Evolutionary conservation across 2,888 invertebrate genomes (phyloP), one percentile per base, ranked within the genome.

Genomic region (Zaprionus lineosus): DNA sequence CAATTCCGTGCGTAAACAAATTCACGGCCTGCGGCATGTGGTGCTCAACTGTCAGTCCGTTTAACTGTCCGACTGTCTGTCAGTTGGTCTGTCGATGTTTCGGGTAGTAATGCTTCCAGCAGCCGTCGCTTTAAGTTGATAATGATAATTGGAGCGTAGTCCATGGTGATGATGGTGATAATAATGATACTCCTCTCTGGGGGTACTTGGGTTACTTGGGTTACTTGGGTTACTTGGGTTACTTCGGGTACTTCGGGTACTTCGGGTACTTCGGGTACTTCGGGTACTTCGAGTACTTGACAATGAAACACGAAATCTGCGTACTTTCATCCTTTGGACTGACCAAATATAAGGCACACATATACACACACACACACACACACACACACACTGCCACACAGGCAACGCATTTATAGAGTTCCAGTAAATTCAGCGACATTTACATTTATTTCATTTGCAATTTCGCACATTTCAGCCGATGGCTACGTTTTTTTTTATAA

Each of bases 1-100:
- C 58, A 66, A 48, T 66, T 55, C 51, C 29, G 9, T 37, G 50
- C 60, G 51, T 82, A 69, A 77, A 70, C 82, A 67, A 84, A 67
- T 74, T 84, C 61, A 41, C 67, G 60, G 63, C 55, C 52, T 14
- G 52, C 44, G 58, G 70, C 82, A 56, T 55, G 46, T 58, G 61
- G 59, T 34, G 24, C 50, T 58, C 78, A 50, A 31, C 26, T 15
- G 37, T 43, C 37, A 41, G 28, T 33, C 43, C 14, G 36, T 12
- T 41, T n/a, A 12, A 18, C 21, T 19, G 14, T 33, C 47, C 12
- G 15, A 34, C 24, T 1, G 5, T 28, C 29, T 29, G 26, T 3
- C 8, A 5, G 12, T 14, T 29, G n/a, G 4, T 11, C 21, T 8
- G 18, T 9, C 44, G 7, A 6, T 24, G 8, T 41, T 21, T 18